Percentiles rank a stretch among this genome's conserved stretches.
phyloP scores from a whole-genome alignment of 2,113 vertebrate species.

The Varanus salvator region DNA sequence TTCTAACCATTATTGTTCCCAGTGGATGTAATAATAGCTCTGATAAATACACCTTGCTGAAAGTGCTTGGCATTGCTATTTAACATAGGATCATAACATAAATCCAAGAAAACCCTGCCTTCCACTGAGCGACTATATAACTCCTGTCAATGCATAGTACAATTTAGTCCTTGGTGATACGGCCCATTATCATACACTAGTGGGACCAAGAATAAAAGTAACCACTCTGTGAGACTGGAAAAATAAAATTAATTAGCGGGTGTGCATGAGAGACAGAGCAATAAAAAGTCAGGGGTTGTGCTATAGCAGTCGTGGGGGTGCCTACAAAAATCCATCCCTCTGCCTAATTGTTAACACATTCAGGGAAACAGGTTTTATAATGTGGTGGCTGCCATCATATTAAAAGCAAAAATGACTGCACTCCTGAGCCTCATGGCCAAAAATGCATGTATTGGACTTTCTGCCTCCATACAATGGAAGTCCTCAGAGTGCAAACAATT shows the following conservation, averaged over 20 bases:
- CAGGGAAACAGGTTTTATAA: background rate
- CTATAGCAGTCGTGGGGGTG: background rate
- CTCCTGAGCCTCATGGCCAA: background rate
- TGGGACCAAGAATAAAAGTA: constrained; percentile 8
- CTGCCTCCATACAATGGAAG: background rate
- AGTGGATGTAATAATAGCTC: constrained; percentile 35
- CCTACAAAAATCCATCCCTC: background rate
- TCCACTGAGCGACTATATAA: background rate
- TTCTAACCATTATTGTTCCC: constrained; percentile 12
- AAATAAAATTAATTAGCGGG: background rate
- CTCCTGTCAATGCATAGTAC: constrained; percentile 9
- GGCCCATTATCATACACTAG: constrained; percentile 32
- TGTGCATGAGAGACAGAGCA: background rate
- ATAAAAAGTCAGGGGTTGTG: background rate
- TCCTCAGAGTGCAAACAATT: background rate
- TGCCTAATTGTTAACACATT: background rate
- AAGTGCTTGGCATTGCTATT: constrained; percentile 58
- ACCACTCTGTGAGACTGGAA: constrained; percentile 36
- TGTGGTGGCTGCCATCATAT: background rate
- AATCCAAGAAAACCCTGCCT: constrained; percentile 25
- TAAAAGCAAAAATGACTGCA: background rate
- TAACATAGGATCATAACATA: constrained; percentile 10
- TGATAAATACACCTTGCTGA: constrained; percentile 53
- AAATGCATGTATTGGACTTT: background rate
- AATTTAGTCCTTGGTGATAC: constrained; percentile 36